Base-by-base conservation (phyloP, 2,113 vertebrate species). In the Alectura lathami region DNA sequence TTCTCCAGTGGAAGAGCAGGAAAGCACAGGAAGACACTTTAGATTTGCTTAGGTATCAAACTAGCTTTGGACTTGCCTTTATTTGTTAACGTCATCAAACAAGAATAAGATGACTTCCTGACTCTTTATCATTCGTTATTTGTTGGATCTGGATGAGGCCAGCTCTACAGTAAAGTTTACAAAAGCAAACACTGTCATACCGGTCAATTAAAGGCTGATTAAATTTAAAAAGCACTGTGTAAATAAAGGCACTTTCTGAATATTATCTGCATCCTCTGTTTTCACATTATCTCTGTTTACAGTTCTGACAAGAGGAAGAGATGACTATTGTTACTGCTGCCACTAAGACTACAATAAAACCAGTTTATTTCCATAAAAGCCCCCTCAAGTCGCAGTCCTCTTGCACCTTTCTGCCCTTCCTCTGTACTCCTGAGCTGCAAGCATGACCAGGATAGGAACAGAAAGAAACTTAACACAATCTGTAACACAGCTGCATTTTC, bases 161-260 rank as follows among this genome's bases (percentile, higher is more conserved):
- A 50, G 16, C 34, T 83, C 29, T 79, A n/a, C 42, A 43, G 17
- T 2, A 70, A 56, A 48, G 21, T n/a, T 86, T 56, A n/a, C 80
- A 68, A 75, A 70, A 64, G 63, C 76, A 85, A 83, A 74, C 38
- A 64, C 29, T 45, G 42, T 77, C 64, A 69, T 29, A 51, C 12
- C 42, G 32, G 54, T 42, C 63, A 89, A 83, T 83, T 91, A 70
- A 60, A 34, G 43, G 54, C 45, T 34, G 34, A 68, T 69, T n/a
- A 54, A 89, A 74, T 42, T 67, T 32, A 70, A 74, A 70, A 73
- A 63, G 3, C 50, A 80, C 26, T 48, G 63, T 29, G 75, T 59
- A 80, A 95, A 86, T 63, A 93, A 87, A 82, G 21, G 17, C 43
- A 43, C 38, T 91, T 83, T 74, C 51, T 83, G 64, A 95, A 74